These are phyloP conservation scores for Eupithecia centaureata DNA, from an alignment of 2,888 invertebrate species.

Conservation along the genomic window DNA sequence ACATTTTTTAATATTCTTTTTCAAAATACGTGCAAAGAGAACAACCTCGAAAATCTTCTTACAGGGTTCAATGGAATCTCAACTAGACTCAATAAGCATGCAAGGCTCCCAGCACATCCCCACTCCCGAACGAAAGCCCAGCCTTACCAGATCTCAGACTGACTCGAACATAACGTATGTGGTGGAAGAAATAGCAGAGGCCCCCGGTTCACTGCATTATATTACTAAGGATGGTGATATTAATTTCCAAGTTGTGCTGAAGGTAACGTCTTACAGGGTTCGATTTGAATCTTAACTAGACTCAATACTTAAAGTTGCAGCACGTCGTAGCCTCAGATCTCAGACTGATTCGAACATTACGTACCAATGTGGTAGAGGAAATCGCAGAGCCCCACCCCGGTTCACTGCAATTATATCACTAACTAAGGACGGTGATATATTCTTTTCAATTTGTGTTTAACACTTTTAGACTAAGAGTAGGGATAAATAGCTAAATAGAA, in stretches of 20 bases:
- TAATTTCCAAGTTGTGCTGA: slow-evolving; percentile 93
- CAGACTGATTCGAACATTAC: no score
- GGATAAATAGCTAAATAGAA: no score
- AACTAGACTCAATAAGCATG: slow-evolving; percentile 89
- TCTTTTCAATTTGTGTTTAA: no score
- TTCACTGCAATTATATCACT: no score
- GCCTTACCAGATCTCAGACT: slow-evolving; percentile 93
- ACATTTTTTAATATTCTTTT: no score
- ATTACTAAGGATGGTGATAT: slow-evolving; percentile 98
- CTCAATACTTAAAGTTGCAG: background rate
- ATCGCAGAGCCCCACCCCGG: no score
- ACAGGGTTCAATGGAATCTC: slow-evolving; percentile 93
- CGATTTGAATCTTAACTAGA: no score
- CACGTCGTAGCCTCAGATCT: no score
- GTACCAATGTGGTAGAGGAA: no score
- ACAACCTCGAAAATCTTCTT: background rate
- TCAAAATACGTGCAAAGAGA: background rate
- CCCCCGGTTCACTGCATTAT: slow-evolving; percentile 94
- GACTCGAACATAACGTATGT: slow-evolving; percentile 96
- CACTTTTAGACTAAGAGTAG: no score
- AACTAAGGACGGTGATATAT: no score
- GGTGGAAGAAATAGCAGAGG: slow-evolving; percentile 93
- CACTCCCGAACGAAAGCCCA: slow-evolving; percentile 87
- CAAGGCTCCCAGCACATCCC: slow-evolving; percentile 84
- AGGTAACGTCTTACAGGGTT: slow-evolving; percentile 75